These are phyloP conservation scores for Stercorarius parasiticus DNA, from an alignment of 2,113 vertebrate species.

Conservation along the genomic window DNA sequence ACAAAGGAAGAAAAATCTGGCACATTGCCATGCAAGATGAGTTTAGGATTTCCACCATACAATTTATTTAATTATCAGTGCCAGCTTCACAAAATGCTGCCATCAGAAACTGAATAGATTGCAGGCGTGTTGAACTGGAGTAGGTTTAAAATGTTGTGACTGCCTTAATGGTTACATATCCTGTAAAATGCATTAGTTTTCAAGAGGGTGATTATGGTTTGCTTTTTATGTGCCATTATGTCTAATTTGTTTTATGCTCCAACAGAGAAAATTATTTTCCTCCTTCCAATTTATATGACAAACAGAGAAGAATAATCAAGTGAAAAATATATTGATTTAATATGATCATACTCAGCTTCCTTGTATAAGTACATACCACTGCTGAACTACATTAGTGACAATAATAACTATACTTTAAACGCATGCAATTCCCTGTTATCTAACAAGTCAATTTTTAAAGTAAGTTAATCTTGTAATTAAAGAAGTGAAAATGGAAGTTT, in stretches of 20 bases:
- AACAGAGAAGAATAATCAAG: slow-evolving; percentile 68
- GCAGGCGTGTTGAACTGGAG: slow-evolving; percentile 2
- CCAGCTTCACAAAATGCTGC: slow-evolving; percentile 38
- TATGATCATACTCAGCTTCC: slow-evolving; percentile 33
- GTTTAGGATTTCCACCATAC: slow-evolving; percentile 35
- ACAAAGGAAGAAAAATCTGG: slow-evolving; percentile 3
- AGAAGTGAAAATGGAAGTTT: not conserved
- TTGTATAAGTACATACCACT: slow-evolving; percentile 18
- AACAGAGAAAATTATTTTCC: slow-evolving; percentile 74
- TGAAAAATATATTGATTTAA: slow-evolving; percentile 66
- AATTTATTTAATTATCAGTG: slow-evolving; percentile 62
- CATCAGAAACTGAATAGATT: slow-evolving; percentile 36
- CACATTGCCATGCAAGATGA: not conserved
- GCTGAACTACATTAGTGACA: slow-evolving; percentile 1
- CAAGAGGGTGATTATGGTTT: slow-evolving; percentile 68
- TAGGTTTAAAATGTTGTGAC: slow-evolving; percentile 69
- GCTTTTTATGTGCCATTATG: slow-evolving; percentile 72
- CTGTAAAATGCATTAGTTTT: slow-evolving; percentile 66
- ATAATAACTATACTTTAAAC: slow-evolving; percentile 29
- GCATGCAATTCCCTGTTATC: not conserved
- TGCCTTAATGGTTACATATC: slow-evolving; percentile 62
- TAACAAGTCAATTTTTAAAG: not conserved
- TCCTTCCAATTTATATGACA: slow-evolving; percentile 68
- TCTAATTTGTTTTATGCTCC: slow-evolving; percentile 75
- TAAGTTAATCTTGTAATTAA: not conserved